Evolutionary conservation across 1,140 invertebrate species (phyloP).

Genomic region (Drosophila nasuta): DNA sequence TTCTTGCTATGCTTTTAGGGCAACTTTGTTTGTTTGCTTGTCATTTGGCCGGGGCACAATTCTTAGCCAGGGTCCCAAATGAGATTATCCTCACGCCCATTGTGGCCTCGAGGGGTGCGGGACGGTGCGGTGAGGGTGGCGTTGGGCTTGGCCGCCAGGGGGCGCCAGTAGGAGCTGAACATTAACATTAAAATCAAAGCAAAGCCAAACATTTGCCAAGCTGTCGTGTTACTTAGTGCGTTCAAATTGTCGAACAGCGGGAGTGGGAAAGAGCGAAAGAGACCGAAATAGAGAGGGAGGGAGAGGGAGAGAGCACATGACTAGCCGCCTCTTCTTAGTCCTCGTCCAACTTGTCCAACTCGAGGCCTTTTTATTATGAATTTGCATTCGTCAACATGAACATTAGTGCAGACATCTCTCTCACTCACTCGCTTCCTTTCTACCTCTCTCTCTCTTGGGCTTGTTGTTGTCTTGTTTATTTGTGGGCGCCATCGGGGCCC

Average conservation of each 20-base stretch:
- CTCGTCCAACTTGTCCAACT: conserved; percentile 1
- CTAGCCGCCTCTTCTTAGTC: conserved; percentile 1
- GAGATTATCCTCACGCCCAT: conserved; percentile 53
- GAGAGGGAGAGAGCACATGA: conserved; percentile 21
- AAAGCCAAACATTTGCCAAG: conserved; percentile 77
- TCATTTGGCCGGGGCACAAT: conserved; percentile 37
- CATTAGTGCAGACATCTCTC: conserved; percentile 48
- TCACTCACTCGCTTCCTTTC: background rate
- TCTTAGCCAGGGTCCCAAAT: conserved; percentile 48
- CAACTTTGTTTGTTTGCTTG: conserved; percentile 47
- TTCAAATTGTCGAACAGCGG: conserved; percentile 16
- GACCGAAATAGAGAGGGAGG: background rate
- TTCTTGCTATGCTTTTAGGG: conserved; percentile 41
- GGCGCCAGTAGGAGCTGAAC: conserved; percentile 1
- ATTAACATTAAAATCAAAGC: conserved; percentile 74
- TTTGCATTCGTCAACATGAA: conserved; percentile 73
- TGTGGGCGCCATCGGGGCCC: conserved; percentile 26
- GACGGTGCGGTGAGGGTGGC: background rate
- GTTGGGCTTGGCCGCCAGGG: background rate
- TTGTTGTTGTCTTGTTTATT: conserved; percentile 48
- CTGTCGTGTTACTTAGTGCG: conserved; percentile 68
- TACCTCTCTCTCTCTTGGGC: background rate
- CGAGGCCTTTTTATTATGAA: conserved; percentile 62
- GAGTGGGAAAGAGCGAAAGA: background rate
- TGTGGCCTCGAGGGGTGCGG: conserved; percentile 6